Percentiles rank a stretch among this genome's conserved stretches.
phyloP scores from a whole-genome alignment of 2,113 vertebrate genomes.

The Leucosticte australis region DNA sequence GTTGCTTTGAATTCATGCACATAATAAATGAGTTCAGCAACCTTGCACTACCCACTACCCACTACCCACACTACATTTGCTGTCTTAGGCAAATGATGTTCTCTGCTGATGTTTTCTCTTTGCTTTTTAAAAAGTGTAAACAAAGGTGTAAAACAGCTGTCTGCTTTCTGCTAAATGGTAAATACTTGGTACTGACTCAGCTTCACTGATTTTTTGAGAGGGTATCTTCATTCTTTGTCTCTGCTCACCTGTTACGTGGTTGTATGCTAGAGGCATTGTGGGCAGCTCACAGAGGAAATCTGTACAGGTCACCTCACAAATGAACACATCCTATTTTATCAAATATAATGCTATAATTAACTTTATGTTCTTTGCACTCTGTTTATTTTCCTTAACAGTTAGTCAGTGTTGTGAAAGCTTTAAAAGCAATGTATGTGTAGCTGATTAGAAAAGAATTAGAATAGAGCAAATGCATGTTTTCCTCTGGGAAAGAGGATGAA shows the following conservation, averaged over 20 bases:
- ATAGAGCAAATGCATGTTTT: neutral
- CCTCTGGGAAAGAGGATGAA: neutral
- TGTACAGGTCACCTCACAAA: conserved; percentile 10
- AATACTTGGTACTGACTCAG: neutral
- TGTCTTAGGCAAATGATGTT: neutral
- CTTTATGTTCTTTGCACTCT: neutral
- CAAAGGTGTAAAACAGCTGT: neutral
- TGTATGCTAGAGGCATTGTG: neutral
- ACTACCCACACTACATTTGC: neutral
- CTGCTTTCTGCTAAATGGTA: neutral
- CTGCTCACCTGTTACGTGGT: neutral
- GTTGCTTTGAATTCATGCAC: neutral
- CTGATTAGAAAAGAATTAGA: neutral
- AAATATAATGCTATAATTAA: neutral
- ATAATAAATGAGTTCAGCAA: neutral
- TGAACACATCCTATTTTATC: neutral
- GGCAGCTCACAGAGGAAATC: neutral
- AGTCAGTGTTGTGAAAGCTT: neutral
- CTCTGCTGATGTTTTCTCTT: neutral
- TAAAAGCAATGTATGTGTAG: neutral
- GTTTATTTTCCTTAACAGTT: conserved; percentile 1
- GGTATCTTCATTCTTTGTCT: neutral
- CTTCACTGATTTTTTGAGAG: neutral
- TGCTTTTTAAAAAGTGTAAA: neutral
- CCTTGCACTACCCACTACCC: neutral